Conservation (phyloP, 2,888 invertebrate species). For the Nomada ferruginata region DNA sequence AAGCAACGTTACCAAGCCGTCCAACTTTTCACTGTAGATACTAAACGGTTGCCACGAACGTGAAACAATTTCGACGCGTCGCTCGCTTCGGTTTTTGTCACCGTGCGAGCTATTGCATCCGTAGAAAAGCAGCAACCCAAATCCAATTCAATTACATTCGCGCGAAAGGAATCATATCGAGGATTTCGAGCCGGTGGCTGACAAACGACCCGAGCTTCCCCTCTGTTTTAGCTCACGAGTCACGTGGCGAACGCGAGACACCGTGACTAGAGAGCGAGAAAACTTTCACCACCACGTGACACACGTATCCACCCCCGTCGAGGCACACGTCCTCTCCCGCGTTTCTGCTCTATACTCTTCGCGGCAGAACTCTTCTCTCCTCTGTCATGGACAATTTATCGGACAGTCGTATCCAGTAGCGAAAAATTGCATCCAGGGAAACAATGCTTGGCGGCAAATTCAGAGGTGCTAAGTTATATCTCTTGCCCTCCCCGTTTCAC, state of each 20-base stretch:
- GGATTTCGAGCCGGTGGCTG: not conserved
- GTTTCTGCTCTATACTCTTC: not conserved
- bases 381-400: not conserved
- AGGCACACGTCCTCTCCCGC: not conserved
- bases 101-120: slow-evolving; percentile 5
- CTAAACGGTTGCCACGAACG: slow-evolving; percentile 29
- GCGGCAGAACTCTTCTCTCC: not conserved
- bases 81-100: not conserved
- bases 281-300: slow-evolving; percentile 48
- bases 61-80: slow-evolving; percentile 35
- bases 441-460: slow-evolving; percentile 50
- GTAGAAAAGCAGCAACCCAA: not conserved
- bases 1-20: slow-evolving; percentile 13
- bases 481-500: slow-evolving; percentile 10
- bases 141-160: not conserved
- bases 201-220: slow-evolving; percentile 3
- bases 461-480: slow-evolving; percentile 41
- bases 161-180: not conserved
- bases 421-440: not conserved
- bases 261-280: slow-evolving; percentile 24
- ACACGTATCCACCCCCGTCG: slow-evolving; percentile 1
- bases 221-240: slow-evolving; percentile 17
- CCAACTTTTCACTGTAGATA: slow-evolving; percentile 37
- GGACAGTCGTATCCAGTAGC: not conserved
- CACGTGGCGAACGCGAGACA: slow-evolving; percentile 37